phyloP scores from a whole-genome alignment of 2,888 invertebrate genomes.

The Cremastinae sp. region DNA sequence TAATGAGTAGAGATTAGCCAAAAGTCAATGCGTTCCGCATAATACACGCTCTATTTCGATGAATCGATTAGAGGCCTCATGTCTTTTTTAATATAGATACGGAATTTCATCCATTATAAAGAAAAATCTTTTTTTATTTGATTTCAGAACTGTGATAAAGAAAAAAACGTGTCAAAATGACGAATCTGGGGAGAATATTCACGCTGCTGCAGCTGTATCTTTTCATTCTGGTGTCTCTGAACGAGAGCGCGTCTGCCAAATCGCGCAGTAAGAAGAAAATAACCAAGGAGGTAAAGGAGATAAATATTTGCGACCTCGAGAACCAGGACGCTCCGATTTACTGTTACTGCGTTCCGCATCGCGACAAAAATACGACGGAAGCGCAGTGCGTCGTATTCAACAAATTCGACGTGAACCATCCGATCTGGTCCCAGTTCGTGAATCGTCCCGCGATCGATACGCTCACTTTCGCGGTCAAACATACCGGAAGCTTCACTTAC shows the following conservation, averaged over 20 bases:
- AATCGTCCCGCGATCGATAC: conserved; percentile 87
- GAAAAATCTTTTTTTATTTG: conserved; percentile 38
- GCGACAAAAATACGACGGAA: conserved; percentile 83
- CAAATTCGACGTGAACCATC: conserved; percentile 85
- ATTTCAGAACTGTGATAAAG: conserved; percentile 47
- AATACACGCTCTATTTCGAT: too few species aligned
- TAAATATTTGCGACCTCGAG: conserved; percentile 84
- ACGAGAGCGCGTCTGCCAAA: conserved; percentile 61
- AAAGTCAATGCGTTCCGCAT: too few species aligned
- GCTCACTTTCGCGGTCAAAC: conserved; percentile 87
- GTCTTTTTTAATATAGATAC: too few species aligned
- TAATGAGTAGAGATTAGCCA: too few species aligned
- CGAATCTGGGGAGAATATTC: conserved; percentile 46
- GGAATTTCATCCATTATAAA: too few species aligned
- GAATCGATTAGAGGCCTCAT: too few species aligned
- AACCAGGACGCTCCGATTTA: conserved; percentile 83
- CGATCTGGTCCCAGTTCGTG: conserved; percentile 88
- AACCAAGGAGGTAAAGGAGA: conserved; percentile 68
- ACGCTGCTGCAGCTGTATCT: conserved; percentile 57
- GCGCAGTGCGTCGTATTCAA: conserved; percentile 91
- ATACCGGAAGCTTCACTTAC: conserved; percentile 86
- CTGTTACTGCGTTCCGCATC: conserved; percentile 85
- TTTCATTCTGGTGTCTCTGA: conserved; percentile 53
- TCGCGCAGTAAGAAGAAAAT: conserved; percentile 71
- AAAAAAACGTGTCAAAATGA: conserved; percentile 51